A percentile compares a stretch with the other conserved stretches of the same genome.
These are phyloP conservation scores for Cataglyphis hispanica DNA, from an alignment of 1,140 invertebrate genomes.

Conservation along the genomic window DNA sequence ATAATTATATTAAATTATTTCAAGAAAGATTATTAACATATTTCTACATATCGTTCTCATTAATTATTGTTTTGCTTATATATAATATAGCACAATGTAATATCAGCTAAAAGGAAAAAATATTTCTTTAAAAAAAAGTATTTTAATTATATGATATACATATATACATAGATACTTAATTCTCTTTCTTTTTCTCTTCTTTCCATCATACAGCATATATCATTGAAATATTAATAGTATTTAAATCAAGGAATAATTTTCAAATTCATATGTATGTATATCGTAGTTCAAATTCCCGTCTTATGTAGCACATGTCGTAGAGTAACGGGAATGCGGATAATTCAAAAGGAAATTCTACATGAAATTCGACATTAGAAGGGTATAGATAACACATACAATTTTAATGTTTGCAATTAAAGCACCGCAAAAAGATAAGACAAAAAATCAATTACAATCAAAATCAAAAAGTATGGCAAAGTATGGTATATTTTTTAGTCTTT, in stretches of 20 bases:
- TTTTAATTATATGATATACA: background rate
- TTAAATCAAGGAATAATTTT: background rate
- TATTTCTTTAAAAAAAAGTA: background rate
- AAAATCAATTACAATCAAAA: background rate
- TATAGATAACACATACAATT: background rate
- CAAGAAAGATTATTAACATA: background rate
- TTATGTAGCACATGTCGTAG: constrained; percentile 2
- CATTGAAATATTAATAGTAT: constrained; percentile 5
- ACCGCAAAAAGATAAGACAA: background rate
- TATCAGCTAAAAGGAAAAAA: background rate
- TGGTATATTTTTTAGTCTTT: too few relatives aligned
- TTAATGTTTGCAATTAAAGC: constrained; percentile 1
- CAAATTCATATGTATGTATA: background rate
- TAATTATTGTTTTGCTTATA: background rate
- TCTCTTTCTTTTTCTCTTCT: background rate
- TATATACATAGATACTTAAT: background rate
- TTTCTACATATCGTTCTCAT: background rate
- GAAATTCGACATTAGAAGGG: background rate
- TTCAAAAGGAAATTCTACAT: background rate
- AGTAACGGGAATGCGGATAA: background rate
- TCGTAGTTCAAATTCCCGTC: background rate
- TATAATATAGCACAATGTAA: background rate
- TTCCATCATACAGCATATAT: background rate
- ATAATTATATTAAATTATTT: background rate
- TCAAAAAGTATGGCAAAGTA: background rate